Evolutionary conservation across 2,888 invertebrate genomes (phyloP).

Genomic region (Drosophila atroscutellata): DNA sequence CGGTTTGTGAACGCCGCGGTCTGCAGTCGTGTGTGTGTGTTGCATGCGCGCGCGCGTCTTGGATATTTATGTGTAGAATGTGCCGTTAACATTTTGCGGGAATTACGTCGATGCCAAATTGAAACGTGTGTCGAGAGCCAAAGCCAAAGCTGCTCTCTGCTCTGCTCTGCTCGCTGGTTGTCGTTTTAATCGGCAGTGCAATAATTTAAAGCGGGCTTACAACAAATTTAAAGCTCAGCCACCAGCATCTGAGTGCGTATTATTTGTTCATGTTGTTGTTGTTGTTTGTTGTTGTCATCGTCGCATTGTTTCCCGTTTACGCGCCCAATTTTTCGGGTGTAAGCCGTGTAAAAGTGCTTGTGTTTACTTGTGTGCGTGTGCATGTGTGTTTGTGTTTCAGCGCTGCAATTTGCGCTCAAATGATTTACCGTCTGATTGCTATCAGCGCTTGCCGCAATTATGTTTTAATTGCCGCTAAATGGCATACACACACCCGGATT

Average conservation of each 20-base stretch:
- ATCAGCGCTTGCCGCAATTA: slow-evolving; percentile 75
- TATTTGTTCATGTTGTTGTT: slow-evolving; percentile 14
- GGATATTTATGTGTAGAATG: slow-evolving; percentile 11
- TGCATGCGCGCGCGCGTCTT: background rate
- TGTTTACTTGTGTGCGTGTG: slow-evolving; percentile 7
- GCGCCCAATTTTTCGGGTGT: slow-evolving; percentile 55
- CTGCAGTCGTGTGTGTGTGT: slow-evolving; percentile 14
- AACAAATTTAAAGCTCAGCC: slow-evolving; percentile 40
- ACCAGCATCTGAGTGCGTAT: slow-evolving; percentile 26
- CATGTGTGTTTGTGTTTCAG: slow-evolving; percentile 25
- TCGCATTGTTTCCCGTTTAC: slow-evolving; percentile 52
- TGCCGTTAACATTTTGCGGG: slow-evolving; percentile 35
- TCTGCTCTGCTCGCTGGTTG: background rate
- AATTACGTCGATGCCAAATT: slow-evolving; percentile 54
- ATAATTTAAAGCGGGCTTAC: slow-evolving; percentile 55
- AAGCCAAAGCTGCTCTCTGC: slow-evolving; percentile 30
- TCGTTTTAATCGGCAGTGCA: slow-evolving; percentile 59
- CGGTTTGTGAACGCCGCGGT: slow-evolving; percentile 39
- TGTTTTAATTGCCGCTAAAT: slow-evolving; percentile 78
- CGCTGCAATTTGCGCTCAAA: slow-evolving; percentile 55
- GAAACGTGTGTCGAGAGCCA: slow-evolving; percentile 27
- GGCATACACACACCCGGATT: slow-evolving; percentile 74
- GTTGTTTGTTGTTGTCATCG: slow-evolving; percentile 4
- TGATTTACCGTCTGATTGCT: slow-evolving; percentile 72
- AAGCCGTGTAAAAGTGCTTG: slow-evolving; percentile 1